These are phyloP conservation scores for Corella eumyota DNA, from an alignment of 23 tunicate genomes.

Conservation along the genomic window DNA sequence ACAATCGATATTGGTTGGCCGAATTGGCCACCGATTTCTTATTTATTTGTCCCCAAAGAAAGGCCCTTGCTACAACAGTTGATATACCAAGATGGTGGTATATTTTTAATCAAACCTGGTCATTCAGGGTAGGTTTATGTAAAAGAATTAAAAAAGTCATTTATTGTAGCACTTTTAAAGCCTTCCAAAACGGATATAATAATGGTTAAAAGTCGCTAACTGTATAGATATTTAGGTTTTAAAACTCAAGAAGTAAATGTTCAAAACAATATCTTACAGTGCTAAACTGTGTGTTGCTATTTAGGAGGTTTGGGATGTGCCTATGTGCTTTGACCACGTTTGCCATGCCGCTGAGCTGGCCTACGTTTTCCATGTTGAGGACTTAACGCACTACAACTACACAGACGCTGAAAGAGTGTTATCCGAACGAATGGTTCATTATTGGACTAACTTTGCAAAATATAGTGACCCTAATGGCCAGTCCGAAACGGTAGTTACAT, in stretches of 20 bases:
- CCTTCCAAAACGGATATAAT: no score
- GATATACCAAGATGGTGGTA: slow-evolving; percentile 14
- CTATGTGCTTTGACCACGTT: slow-evolving; percentile 32
- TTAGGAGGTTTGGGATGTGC: slow-evolving; percentile 58
- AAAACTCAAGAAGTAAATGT: no score
- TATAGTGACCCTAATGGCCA: slow-evolving; percentile 47
- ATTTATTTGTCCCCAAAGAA: slow-evolving; percentile 59
- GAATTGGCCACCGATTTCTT: slow-evolving; percentile 40
- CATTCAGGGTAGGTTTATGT: slow-evolving; percentile 31
- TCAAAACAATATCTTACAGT: no score
- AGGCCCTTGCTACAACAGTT: slow-evolving; percentile 15
- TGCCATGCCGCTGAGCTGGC: slow-evolving; percentile 70
- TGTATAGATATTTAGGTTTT: no score
- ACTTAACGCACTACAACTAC: slow-evolving; percentile 19
- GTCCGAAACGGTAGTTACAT: not conserved
- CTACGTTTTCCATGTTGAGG: slow-evolving; percentile 40
- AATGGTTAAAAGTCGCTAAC: no score
- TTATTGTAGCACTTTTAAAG: no score
- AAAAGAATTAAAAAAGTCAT: not conserved
- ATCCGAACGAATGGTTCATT: slow-evolving; percentile 21
- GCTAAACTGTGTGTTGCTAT: no score
- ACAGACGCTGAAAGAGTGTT: slow-evolving; percentile 19
- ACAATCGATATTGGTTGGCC: slow-evolving; percentile 1
- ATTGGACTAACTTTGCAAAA: slow-evolving; percentile 38
- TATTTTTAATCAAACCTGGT: slow-evolving; percentile 52